A percentile compares a stretch with the other conserved stretches of the same genome.
Conservation (phyloP, 2,888 invertebrate species). For the Sphaerophoria taeniata region DNA sequence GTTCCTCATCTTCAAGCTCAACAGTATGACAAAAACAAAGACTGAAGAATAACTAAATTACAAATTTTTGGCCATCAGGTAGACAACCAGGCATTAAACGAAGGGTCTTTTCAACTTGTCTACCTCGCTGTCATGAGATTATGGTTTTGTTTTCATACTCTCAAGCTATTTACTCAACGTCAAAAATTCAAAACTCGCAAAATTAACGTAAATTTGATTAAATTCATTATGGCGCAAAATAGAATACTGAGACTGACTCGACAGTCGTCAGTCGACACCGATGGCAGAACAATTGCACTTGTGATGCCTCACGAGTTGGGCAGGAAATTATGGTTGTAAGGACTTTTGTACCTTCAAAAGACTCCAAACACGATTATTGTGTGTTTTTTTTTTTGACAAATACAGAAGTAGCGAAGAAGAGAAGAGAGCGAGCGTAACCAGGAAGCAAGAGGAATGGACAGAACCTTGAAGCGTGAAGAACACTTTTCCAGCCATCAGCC, state of each 20-base stretch:
- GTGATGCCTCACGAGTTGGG: background rate
- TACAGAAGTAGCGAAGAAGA: too few relatives aligned
- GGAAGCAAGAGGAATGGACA: background rate
- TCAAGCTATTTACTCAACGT: constrained; percentile 53
- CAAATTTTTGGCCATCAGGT: background rate
- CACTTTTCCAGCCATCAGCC: constrained; percentile 12
- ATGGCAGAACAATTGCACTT: constrained; percentile 46
- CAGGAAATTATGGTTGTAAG: constrained; percentile 30
- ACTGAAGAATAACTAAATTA: constrained; percentile 12
- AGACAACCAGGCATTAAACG: constrained; percentile 2
- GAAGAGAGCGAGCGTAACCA: too few relatives aligned
- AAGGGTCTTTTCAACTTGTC: constrained; percentile 17
- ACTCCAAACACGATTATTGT: background rate
- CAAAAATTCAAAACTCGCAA: constrained; percentile 53
- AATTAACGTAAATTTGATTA: constrained; percentile 63
- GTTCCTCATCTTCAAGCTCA: background rate
- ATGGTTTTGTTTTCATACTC: constrained; percentile 34
- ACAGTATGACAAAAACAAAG: background rate
- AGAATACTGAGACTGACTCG: too few relatives aligned
- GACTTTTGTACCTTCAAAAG: background rate
- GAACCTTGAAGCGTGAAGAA: background rate
- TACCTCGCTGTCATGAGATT: background rate
- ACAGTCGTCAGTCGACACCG: background rate
- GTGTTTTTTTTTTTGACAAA: too few relatives aligned
- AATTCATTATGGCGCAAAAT: constrained; percentile 48